Evolutionary conservation across 2,888 invertebrate species (phyloP).

Genomic region (Heliconius ethilla): DNA sequence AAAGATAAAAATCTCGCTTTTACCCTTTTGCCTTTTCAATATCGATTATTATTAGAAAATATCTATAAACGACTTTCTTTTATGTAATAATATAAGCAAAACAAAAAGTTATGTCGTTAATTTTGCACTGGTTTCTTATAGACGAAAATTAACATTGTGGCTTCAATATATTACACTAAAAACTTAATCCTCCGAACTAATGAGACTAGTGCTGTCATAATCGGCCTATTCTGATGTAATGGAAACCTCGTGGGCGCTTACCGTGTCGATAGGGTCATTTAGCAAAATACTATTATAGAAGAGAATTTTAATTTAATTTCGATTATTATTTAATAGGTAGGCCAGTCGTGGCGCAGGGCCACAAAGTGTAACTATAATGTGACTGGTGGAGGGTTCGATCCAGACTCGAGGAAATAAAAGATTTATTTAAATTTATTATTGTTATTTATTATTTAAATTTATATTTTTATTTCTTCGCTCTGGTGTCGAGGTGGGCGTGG

Average conservation of each 20-base stretch:
- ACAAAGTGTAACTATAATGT: too few species aligned
- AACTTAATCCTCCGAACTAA: slow-evolving; percentile 40
- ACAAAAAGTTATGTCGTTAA: background rate
- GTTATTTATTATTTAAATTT: too few species aligned
- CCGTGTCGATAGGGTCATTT: slow-evolving; percentile 30
- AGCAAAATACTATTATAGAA: slow-evolving; percentile 24
- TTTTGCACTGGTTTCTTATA: slow-evolving; percentile 13
- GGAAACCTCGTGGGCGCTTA: slow-evolving; percentile 38
- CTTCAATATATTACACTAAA: slow-evolving; percentile 34
- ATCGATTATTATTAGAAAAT: background rate
- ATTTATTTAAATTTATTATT: too few species aligned
- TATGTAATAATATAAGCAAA: background rate
- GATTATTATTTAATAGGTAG: background rate
- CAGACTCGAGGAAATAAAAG: too few species aligned
- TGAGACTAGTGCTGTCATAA: slow-evolving; percentile 42
- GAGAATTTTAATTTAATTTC: background rate
- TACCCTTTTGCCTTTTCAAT: background rate
- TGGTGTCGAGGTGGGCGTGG: too few species aligned
- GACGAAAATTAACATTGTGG: slow-evolving; percentile 30
- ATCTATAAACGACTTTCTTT: background rate
- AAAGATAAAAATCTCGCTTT: too few species aligned
- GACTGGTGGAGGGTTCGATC: too few species aligned
- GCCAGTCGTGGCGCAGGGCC: too few species aligned
- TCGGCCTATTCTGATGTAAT: slow-evolving; percentile 42
- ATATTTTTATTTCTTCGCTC: too few species aligned